Base-by-base conservation (phyloP, 2,113 vertebrate genomes). In the Nothobranchius kuhntae region DNA sequence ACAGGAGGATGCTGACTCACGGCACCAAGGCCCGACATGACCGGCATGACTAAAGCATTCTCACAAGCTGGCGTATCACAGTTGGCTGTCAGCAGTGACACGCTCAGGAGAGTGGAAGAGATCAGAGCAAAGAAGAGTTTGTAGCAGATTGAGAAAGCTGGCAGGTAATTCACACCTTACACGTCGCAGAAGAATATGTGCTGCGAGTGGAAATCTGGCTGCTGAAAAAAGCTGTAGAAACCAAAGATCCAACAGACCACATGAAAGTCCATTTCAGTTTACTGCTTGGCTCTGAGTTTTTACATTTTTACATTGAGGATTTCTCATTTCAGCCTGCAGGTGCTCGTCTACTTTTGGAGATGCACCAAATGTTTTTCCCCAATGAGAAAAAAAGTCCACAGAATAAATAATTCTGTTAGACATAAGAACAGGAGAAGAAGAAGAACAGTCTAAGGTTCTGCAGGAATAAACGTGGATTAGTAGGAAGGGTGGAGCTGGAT, bases 1-100 rank as follows among this genome's bases (percentile, higher is more conserved):
- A 81, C 72, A 57, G 65, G 67, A 77, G 58, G 81, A 73, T 71
- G 81, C 88, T 84, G 84, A 87, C 81, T 85, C 84, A 84, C 77
- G 78, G 77, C 63, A 70, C 78, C 26, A 44, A 52, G 65, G 77
- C 75, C 81, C 81, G 73, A 71, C 85, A 84, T 88, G 87, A 89
- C 87, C 66, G 63, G 89, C 82, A 84, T 87, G 77, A 86, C 73
- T 85, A 89, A 67, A 13, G 52, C 10, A 12, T 36, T 58, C 50
- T 53, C 59, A 17, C 77, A 72, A 42, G 77, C 72, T 82, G 71
- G 71, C 68, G 51, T 59, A 58, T 71, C 53, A 35, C 53, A 53
- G 61, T 53, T 62, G 66, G 68, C n/a, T 81, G 75, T 80, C 66
- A 66, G 60, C 50, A n/a, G 42, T 44, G 46, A 14, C 24, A 36